Conservation (phyloP, 2,113 vertebrate genomes). For the Choloepus hoffmanni region DNA sequence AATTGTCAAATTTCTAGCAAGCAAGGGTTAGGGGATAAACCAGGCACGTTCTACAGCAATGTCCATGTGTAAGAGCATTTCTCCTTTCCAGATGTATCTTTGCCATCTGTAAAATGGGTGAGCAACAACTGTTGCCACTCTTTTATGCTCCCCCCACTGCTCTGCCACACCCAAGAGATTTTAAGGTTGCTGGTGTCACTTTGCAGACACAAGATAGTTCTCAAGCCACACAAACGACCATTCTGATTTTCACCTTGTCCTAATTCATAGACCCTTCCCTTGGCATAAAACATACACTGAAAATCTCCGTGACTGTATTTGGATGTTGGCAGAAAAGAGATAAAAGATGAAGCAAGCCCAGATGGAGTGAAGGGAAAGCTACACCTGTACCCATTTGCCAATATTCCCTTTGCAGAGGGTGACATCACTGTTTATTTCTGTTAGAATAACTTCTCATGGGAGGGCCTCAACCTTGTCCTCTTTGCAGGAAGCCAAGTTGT, state of each 20-base stretch:
- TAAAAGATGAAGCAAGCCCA: background rate
- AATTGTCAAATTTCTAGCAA: slow-evolving; percentile 46
- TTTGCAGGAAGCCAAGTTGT: slow-evolving; percentile 40
- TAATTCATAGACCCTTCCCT: background rate
- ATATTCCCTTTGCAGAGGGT: slow-evolving; percentile 72
- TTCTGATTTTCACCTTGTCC: background rate
- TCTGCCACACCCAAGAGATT: background rate
- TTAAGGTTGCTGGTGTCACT: background rate
- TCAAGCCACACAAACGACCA: background rate
- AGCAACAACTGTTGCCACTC: background rate
- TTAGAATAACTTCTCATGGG: slow-evolving; percentile 68
- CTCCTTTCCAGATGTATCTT: background rate
- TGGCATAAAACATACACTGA: slow-evolving; percentile 16
- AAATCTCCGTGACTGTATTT: background rate
- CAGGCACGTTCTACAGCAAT: background rate
- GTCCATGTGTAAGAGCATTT: background rate
- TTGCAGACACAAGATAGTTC: slow-evolving; percentile 39
- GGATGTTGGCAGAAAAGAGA: slow-evolving; percentile 5
- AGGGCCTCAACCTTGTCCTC: slow-evolving; percentile 55
- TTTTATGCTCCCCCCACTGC: background rate
- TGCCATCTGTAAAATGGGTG: slow-evolving; percentile 13
- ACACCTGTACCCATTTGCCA: slow-evolving; percentile 59
- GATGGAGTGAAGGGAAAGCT: background rate
- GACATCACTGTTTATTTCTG: slow-evolving; percentile 80
- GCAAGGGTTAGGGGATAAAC: background rate